A percentile compares a stretch with the other conserved stretches of the same genome.
These are phyloP conservation scores for Caenorhabditis sp. DNA, from an alignment of 2,888 invertebrate species.

Conservation along the genomic window DNA sequence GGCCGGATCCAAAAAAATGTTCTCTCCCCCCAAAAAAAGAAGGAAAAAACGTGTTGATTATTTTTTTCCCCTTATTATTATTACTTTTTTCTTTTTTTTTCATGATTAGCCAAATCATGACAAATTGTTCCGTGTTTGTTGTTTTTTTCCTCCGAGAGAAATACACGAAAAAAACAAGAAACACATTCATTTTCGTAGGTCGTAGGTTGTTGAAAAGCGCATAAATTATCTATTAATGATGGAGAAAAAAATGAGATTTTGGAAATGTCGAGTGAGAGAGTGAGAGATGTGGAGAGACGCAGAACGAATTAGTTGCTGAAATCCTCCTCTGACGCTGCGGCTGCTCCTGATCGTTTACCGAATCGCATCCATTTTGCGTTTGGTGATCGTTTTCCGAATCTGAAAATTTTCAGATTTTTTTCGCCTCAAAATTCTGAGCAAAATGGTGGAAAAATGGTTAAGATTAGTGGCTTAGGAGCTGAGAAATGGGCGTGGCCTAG, in stretches of 20 bases:
- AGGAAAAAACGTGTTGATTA: too few relatives aligned
- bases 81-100: too few relatives aligned
- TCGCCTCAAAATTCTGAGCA: background rate
- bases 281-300: background rate
- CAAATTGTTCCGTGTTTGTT: background rate
- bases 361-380: conserved; percentile 66
- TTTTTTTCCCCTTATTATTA: too few relatives aligned
- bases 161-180: background rate
- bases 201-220: background rate
- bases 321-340: background rate
- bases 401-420: conserved; percentile 8
- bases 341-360: conserved; percentile 59
- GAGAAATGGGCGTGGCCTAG: background rate
- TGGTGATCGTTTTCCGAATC: conserved; percentile 65
- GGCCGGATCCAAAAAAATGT: too few relatives aligned
- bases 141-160: background rate
- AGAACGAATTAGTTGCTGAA: background rate
- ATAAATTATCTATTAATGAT: background rate
- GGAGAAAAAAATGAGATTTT: background rate
- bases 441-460: background rate
- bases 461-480: too few relatives aligned
- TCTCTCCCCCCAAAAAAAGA: too few relatives aligned
- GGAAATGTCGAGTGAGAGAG: background rate
- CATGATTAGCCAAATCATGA: too few relatives aligned
- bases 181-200: background rate